Conservation (phyloP, 2,113 vertebrate genomes). For the Pungitius pungitius region DNA sequence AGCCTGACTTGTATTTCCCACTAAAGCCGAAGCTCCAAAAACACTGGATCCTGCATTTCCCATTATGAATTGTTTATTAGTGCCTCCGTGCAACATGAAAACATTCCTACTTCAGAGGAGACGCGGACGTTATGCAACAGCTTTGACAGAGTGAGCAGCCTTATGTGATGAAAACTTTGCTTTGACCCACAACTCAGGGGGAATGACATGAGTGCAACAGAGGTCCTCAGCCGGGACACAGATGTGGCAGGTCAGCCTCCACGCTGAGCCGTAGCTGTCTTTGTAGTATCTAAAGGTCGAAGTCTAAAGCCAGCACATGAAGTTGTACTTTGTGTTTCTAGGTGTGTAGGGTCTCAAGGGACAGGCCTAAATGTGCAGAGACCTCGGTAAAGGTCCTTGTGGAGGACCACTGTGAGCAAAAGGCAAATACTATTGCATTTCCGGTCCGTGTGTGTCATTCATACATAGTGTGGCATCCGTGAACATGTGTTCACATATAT, state of each 20-base stretch:
- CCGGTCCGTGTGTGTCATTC: not conserved
- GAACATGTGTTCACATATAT: not conserved
- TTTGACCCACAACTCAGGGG: no score
- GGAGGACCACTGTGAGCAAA: not conserved
- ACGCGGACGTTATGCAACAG: no score
- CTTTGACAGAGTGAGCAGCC: no score
- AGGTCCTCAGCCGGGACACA: not conserved
- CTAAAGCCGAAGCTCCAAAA: no score
- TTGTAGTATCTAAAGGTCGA: not conserved
- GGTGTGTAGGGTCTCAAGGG: not conserved
- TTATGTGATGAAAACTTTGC: no score
- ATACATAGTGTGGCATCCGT: not conserved
- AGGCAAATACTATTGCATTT: not conserved
- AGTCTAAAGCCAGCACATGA: not conserved
- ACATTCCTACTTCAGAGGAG: no score
- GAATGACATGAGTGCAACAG: not conserved
- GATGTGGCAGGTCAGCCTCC: no score
- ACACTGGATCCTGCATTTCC: no score
- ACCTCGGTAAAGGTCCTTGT: not conserved
- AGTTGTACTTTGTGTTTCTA: not conserved
- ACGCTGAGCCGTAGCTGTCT: not conserved
- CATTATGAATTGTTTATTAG: no score
- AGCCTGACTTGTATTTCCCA: no score
- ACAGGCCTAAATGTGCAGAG: not conserved
- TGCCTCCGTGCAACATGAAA: no score